Evolutionary conservation across 2,888 invertebrate species (phyloP), one percentile per base, ranked within the genome.

Genomic region (Xiphydria camelus): DNA sequence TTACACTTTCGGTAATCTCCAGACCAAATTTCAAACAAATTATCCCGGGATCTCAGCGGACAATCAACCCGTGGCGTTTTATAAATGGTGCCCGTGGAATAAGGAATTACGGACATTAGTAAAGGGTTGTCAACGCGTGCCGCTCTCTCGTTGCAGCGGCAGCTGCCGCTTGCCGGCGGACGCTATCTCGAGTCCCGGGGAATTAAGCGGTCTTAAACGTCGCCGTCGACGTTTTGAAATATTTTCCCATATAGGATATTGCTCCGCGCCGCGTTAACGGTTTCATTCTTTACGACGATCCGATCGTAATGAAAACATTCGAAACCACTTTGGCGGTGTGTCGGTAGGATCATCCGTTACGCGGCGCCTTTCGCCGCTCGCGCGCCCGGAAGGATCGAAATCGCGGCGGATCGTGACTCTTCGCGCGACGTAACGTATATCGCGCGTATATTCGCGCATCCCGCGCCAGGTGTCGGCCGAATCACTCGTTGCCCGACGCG

Each of bases 21-120:
- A 50, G 55, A 50, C 47, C 32, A 62, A 65, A 67, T 64, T 67
- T 65, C 58, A 59, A 60, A 67, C 62, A 66, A 67, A 66, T 66
- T 62, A 62, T 63, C 54, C 49, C 35, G 26, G 48, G 55, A 58
- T 59, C 55, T 46, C 51, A 40, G 34, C 52, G 49, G 53, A 49
- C 56, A 53, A 51, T 50, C 46, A 45, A 46, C 56, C 45, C 43
- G 47, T 51, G 52, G 54, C 53, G 51, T 59, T 57, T 56, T 59
- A 66, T 61, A 67, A 66, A 66, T 66, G 62, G 45, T 53, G 31
- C 50, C 48, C 51, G 42, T 47, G 61, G 55, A 59, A 56, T 64
- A 66, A 66, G 65, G 55, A 62, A 67, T 67, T 60, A 56, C 60
- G 48, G 49, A 51, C 62, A 65, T 67, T 68, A 67, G 62, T 57